Evolutionary conservation across 2,888 invertebrate genomes (phyloP).

Genomic region (Dioctria linearis): DNA sequence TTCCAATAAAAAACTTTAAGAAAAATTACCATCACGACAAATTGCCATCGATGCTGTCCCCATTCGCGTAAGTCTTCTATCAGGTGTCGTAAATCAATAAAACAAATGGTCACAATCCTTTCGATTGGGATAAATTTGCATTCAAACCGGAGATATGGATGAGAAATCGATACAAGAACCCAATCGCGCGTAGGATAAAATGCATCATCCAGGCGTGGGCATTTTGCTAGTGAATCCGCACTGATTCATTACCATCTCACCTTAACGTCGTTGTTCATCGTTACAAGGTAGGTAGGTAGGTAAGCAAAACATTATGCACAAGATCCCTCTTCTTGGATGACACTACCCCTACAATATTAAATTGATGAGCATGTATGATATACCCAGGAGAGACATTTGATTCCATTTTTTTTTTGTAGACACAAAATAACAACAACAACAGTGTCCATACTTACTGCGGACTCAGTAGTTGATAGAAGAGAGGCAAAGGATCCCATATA

Average conservation of each 20-base stretch:
- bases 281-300: no score
- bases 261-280: background rate
- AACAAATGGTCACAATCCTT: slow-evolving; percentile 58
- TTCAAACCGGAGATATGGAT: slow-evolving; percentile 57
- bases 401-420: slow-evolving; percentile 15
- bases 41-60: slow-evolving; percentile 56
- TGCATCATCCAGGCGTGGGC: slow-evolving; percentile 46
- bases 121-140: slow-evolving; percentile 56
- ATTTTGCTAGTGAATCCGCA: slow-evolving; percentile 4
- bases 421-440: no score
- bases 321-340: background rate
- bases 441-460: no score
- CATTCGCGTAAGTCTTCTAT: slow-evolving; percentile 30
- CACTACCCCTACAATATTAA: slow-evolving; percentile 30
- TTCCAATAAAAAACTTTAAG: no score
- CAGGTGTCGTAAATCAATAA: slow-evolving; percentile 58
- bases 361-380: slow-evolving; percentile 32
- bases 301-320: no score
- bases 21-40: slow-evolving; percentile 52
- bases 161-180: slow-evolving; percentile 59
- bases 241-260: slow-evolving; percentile 45
- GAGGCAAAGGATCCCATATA: no score
- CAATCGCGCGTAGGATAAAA: slow-evolving; percentile 58
- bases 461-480: no score
- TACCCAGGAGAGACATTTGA: slow-evolving; percentile 20